A percentile compares a stretch with the other conserved stretches of the same genome.
Conservation (phyloP, 2,888 invertebrate genomes). For the Oeneis ivallda region DNA sequence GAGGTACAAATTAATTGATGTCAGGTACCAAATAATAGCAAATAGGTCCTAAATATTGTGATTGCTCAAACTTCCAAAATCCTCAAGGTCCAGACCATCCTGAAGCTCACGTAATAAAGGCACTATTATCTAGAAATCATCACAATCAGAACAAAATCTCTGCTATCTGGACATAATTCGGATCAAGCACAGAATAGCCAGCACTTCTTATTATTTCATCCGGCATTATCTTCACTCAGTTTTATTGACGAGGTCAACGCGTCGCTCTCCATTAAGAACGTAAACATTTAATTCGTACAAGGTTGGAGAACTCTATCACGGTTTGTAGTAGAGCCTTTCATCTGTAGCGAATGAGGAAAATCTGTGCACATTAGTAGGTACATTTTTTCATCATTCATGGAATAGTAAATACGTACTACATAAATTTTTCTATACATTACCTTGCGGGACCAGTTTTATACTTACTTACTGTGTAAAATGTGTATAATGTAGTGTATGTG, state of each 20-base stretch:
- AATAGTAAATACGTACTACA: background rate
- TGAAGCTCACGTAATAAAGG: too few species aligned
- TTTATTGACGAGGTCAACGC: slow-evolving; percentile 57
- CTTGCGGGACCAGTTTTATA: too few species aligned
- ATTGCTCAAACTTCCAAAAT: too few species aligned
- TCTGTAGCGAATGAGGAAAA: slow-evolving; percentile 33
- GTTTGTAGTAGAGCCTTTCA: slow-evolving; percentile 39
- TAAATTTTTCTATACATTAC: background rate
- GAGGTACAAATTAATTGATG: too few species aligned
- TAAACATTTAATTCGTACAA: slow-evolving; percentile 46
- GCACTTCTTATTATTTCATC: slow-evolving; percentile 47
- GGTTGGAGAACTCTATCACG: slow-evolving; percentile 38
- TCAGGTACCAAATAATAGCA: too few species aligned
- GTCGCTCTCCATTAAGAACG: slow-evolving; percentile 43
- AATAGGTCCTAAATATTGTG: too few species aligned
- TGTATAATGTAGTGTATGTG: too few species aligned
- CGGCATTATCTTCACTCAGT: slow-evolving; percentile 57
- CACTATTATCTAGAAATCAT: background rate
- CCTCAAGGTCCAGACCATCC: too few species aligned
- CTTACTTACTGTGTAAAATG: too few species aligned
- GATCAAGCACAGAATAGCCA: slow-evolving; percentile 10
- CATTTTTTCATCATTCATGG: slow-evolving; percentile 10
- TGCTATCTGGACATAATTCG: slow-evolving; percentile 7
- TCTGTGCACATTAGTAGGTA: slow-evolving; percentile 23
- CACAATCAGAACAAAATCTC: slow-evolving; percentile 3